These are phyloP conservation scores for Amphipoea oculea DNA, from an alignment of 2,888 invertebrate genomes.

Conservation along the genomic window DNA sequence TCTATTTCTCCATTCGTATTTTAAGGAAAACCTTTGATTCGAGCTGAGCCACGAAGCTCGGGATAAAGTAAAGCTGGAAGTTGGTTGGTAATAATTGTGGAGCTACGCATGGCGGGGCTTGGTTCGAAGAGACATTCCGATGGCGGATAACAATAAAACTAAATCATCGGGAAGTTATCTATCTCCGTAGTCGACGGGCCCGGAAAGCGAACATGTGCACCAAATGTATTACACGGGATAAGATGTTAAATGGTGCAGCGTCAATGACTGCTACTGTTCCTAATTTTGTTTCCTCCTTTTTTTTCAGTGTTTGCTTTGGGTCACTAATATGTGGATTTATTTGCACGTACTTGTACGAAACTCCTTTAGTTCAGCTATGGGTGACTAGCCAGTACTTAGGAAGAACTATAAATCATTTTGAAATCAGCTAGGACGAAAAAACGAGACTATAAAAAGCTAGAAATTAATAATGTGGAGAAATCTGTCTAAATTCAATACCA, in stretches of 20 bases:
- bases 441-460: not conserved
- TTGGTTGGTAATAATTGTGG: constrained; percentile 67
- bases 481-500: constrained; percentile 46
- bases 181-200: constrained; percentile 81
- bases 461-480: constrained; percentile 12
- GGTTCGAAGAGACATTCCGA: constrained; percentile 81
- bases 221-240: constrained; percentile 83
- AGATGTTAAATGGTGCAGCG: constrained; percentile 85
- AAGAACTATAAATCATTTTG: not conserved
- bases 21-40: constrained; percentile 56
- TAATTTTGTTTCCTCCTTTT: constrained; percentile 69
- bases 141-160: constrained; percentile 89
- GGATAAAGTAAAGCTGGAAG: constrained; percentile 63
- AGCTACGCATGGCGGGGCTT: constrained; percentile 68
- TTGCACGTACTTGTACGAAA: constrained; percentile 9
- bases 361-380: not conserved
- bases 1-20: constrained; percentile 39
- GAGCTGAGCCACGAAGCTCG: constrained; percentile 53
- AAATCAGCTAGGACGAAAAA: not conserved
- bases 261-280: constrained; percentile 77
- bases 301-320: constrained; percentile 47
- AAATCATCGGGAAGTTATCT: constrained; percentile 91
- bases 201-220: constrained; percentile 84
- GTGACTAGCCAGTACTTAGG: no score
- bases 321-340: constrained; percentile 49